A percentile compares a stretch with the other conserved stretches of the same genome.
phyloP scores from a whole-genome alignment of 2,113 vertebrate genomes.

The Ictidomys tridecemlineatus region DNA sequence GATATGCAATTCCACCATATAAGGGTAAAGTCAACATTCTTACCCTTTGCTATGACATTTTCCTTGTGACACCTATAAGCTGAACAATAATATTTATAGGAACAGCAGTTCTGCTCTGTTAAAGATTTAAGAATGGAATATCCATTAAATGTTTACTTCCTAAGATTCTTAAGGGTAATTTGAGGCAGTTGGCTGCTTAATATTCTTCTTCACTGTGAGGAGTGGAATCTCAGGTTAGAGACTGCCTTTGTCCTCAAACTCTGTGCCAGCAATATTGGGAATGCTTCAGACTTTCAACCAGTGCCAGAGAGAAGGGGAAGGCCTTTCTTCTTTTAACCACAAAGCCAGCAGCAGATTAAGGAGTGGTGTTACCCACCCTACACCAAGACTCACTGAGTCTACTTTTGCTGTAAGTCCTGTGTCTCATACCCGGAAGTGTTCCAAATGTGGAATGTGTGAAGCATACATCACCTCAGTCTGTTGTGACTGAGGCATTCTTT shows the following conservation, averaged over 20 bases:
- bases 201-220: not conserved
- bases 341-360: constrained; percentile 21
- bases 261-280: not conserved
- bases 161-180: constrained; percentile 43
- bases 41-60: not conserved
- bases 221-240: constrained; percentile 27
- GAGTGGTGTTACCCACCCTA: constrained; percentile 11
- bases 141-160: constrained; percentile 14
- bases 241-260: constrained; percentile 45
- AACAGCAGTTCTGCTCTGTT: not conserved
- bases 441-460: not conserved
- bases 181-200: constrained; percentile 6
- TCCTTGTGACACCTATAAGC: not conserved
- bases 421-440: constrained; percentile 44
- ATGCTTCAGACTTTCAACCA: not conserved
- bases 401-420: not conserved
- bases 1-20: not conserved
- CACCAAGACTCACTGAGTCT: not conserved
- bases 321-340: constrained; percentile 5
- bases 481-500: constrained; percentile 61
- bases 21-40: not conserved
- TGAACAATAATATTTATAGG: constrained; percentile 27
- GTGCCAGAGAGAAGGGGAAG: constrained; percentile 52
- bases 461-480: not conserved
- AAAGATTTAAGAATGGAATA: constrained; percentile 27